These are phyloP conservation scores for Drosophila helvetica DNA, from an alignment of 2,888 invertebrate species.

Conservation along the genomic window DNA sequence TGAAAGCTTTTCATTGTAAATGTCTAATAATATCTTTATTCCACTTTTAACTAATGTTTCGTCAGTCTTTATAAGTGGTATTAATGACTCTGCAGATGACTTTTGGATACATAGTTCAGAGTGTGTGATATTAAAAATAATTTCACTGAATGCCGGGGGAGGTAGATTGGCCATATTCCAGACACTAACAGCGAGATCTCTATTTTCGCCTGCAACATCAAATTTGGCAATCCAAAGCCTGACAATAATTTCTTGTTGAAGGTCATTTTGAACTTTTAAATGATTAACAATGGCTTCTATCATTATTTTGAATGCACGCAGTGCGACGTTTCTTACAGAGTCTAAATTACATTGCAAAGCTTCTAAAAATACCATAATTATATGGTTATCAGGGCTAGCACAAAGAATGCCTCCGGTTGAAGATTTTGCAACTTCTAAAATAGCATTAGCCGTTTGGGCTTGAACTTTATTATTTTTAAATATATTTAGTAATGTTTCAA, in stretches of 20 bases:
- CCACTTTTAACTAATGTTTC: constrained; percentile 85
- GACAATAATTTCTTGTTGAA: constrained; percentile 87
- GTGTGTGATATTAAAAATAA: constrained; percentile 90
- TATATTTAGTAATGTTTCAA: constrained; percentile 90
- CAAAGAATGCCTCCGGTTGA: constrained; percentile 88
- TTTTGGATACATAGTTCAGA: constrained; percentile 92
- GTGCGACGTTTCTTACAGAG: constrained; percentile 91
- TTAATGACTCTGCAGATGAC: constrained; percentile 92
- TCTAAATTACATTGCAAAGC: constrained; percentile 90
- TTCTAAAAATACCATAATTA: constrained; percentile 90
- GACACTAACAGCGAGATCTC: constrained; percentile 86
- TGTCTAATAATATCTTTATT: constrained; percentile 87
- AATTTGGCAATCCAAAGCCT: constrained; percentile 93
- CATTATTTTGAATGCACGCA: constrained; percentile 89
- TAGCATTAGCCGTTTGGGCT: constrained; percentile 90
- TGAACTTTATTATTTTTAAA: constrained; percentile 91
- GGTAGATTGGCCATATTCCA: constrained; percentile 86
- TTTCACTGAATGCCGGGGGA: constrained; percentile 83
- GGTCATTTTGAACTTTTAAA: constrained; percentile 29
- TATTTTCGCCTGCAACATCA: constrained; percentile 91
- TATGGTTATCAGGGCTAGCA: constrained; percentile 87
- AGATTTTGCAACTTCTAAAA: constrained; percentile 91
- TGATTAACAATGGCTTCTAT: constrained; percentile 86
- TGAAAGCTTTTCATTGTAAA: constrained; percentile 91
- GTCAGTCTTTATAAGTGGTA: constrained; percentile 87